phyloP scores from a whole-genome alignment of 2,888 invertebrate genomes.

The Diarsia dahlii region DNA sequence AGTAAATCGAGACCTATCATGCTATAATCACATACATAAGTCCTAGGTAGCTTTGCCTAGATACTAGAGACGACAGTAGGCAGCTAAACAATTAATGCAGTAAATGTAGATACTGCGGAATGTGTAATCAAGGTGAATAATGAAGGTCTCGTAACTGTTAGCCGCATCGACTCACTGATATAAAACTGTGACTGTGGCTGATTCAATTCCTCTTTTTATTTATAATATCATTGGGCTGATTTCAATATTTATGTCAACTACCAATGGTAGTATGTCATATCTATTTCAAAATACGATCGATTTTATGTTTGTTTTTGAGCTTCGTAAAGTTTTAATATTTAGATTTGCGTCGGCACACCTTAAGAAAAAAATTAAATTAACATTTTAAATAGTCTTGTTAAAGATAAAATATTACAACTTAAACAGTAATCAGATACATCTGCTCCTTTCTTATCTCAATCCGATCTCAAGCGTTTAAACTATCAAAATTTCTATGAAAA shows the following conservation, averaged over 20 bases:
- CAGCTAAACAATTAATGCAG: slow-evolving; percentile 30
- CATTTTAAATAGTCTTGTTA: slow-evolving; percentile 34
- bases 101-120: slow-evolving; percentile 29
- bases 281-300: neutral
- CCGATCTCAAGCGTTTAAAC: slow-evolving; percentile 48
- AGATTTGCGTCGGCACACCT: slow-evolving; percentile 10
- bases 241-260: neutral
- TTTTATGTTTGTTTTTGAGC: neutral
- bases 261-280: too few relatives aligned
- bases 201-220: too few relatives aligned
- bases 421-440: slow-evolving; percentile 33
- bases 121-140: slow-evolving; percentile 39
- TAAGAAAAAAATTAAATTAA: slow-evolving; percentile 19
- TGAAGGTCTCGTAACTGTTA: slow-evolving; percentile 36
- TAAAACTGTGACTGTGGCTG: neutral
- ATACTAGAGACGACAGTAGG: neutral
- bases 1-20: too few relatives aligned
- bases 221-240: too few relatives aligned
- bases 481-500: slow-evolving; percentile 53
- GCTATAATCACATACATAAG: neutral
- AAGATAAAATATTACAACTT: slow-evolving; percentile 44
- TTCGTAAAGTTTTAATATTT: neutral
- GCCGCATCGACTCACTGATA: slow-evolving; percentile 23
- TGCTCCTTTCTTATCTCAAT: slow-evolving; percentile 43
- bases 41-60: neutral